These are phyloP conservation scores for Otis tarda DNA, from an alignment of 2,113 vertebrate species.

Conservation along the genomic window DNA sequence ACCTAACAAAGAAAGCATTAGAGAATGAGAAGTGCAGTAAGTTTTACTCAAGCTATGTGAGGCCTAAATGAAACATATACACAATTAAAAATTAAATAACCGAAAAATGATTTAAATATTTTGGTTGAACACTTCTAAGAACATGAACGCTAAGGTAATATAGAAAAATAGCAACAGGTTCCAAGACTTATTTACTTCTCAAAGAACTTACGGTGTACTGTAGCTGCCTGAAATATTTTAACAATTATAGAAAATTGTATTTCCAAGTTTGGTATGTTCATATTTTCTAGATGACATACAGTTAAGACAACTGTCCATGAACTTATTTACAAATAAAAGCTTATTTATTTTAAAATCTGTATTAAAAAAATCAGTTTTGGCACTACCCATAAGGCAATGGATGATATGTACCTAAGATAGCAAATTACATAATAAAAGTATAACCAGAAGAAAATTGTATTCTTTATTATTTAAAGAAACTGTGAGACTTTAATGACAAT, in stretches of 20 bases:
- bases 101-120: slow-evolving; percentile 5
- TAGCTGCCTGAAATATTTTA: slow-evolving; percentile 68
- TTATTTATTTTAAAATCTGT: slow-evolving; percentile 60
- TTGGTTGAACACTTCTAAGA: neutral
- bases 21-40: slow-evolving; percentile 40
- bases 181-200: slow-evolving; percentile 17
- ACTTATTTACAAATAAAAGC: slow-evolving; percentile 75
- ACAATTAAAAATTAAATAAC: slow-evolving; percentile 43
- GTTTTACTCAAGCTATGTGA: slow-evolving; percentile 18
- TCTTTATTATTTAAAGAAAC: slow-evolving; percentile 1
- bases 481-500: neutral
- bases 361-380: slow-evolving; percentile 68
- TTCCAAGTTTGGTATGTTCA: slow-evolving; percentile 63
- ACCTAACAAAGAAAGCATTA: slow-evolving; percentile 50
- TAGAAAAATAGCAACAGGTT: slow-evolving; percentile 45
- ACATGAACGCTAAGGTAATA: slow-evolving; percentile 18
- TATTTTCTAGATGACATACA: slow-evolving; percentile 62
- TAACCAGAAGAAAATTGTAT: slow-evolving; percentile 53
- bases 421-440: slow-evolving; percentile 64
- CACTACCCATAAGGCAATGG: slow-evolving; percentile 74
- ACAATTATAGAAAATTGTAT: slow-evolving; percentile 70
- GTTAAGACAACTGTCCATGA: slow-evolving; percentile 54
- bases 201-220: slow-evolving; percentile 47
- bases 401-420: slow-evolving; percentile 37
- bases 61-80: slow-evolving; percentile 22